These are phyloP conservation scores for Urocyon cinereoargenteus DNA, from an alignment of 2,797 vertebrate species.

Conservation along the genomic window DNA sequence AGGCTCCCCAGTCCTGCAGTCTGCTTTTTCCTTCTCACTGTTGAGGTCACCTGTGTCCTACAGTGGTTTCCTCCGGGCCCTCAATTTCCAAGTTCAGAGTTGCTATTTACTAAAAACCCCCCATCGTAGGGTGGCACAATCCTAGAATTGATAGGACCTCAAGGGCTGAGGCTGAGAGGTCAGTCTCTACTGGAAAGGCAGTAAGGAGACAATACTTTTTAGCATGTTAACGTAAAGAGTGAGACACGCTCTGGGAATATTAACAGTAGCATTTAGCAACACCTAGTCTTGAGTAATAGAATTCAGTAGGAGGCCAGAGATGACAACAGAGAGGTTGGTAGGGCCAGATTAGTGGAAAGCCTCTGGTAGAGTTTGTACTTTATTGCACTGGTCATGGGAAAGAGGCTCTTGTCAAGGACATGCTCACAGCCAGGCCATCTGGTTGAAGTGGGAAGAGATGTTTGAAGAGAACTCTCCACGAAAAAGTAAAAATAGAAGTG, in stretches of 20 bases:
- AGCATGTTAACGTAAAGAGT: neutral
- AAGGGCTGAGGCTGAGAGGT: neutral
- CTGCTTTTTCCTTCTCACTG: neutral
- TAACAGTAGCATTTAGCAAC: neutral
- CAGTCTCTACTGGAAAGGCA: neutral
- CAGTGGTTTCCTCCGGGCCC: neutral
- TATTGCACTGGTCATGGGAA: neutral
- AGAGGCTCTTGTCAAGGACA: neutral
- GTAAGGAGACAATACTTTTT: neutral
- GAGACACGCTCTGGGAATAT: neutral
- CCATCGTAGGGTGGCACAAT: neutral
- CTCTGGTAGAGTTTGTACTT: neutral
- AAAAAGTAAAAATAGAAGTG: neutral
- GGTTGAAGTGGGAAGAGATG: neutral
- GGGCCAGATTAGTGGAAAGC: neutral
- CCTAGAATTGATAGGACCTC: neutral
- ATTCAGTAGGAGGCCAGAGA: neutral
- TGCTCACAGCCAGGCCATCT: neutral
- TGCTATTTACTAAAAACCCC: constrained; percentile 36
- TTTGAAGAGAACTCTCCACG: neutral
- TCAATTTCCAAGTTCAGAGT: neutral
- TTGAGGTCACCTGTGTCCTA: neutral
- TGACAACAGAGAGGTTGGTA: neutral
- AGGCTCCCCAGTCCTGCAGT: neutral
- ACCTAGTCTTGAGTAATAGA: neutral